Evolutionary conservation across 2,888 invertebrate genomes (phyloP).

Genomic region (Taenaris catops): DNA sequence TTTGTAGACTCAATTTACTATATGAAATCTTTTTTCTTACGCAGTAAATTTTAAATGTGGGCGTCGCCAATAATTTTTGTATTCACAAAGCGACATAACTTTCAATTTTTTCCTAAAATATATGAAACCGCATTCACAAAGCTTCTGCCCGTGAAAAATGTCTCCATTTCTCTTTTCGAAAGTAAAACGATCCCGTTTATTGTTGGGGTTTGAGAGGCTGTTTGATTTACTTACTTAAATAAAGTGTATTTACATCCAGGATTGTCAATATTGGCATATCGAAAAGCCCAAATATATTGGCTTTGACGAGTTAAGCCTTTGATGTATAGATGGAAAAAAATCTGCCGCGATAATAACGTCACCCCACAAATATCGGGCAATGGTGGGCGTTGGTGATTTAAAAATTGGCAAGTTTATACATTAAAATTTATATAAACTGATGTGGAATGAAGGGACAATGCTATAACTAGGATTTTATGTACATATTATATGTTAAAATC

Average conservation of each 20-base stretch:
- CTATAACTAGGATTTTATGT: no score
- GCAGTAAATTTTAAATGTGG: slow-evolving; percentile 6
- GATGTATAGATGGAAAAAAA: no score
- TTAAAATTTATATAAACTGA: no score
- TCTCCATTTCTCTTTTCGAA: slow-evolving; percentile 42
- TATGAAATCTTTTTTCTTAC: slow-evolving; percentile 7
- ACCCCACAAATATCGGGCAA: no score
- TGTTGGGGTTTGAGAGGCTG: slow-evolving; percentile 49
- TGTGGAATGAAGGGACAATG: no score
- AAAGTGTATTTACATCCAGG: slow-evolving; percentile 47
- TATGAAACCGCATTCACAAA: slow-evolving; percentile 13
- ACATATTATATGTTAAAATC: no score
- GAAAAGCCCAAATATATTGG: slow-evolving; percentile 16
- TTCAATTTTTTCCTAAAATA: slow-evolving; percentile 35
- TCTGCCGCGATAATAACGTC: no score
- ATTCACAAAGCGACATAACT: slow-evolving; percentile 33
- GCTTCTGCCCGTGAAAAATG: slow-evolving; percentile 36
- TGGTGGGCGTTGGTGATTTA: no score
- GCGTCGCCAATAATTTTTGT: slow-evolving; percentile 23
- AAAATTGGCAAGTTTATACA: no score
- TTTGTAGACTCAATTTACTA: slow-evolving; percentile 5
- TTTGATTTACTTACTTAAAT: slow-evolving; percentile 38
- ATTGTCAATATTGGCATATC: slow-evolving; percentile 35
- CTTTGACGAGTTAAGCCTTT: slow-evolving; percentile 9
- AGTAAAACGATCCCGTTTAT: slow-evolving; percentile 50